phyloP scores from a whole-genome alignment of 2,113 vertebrate genomes.

The Galeopterus variegatus region DNA sequence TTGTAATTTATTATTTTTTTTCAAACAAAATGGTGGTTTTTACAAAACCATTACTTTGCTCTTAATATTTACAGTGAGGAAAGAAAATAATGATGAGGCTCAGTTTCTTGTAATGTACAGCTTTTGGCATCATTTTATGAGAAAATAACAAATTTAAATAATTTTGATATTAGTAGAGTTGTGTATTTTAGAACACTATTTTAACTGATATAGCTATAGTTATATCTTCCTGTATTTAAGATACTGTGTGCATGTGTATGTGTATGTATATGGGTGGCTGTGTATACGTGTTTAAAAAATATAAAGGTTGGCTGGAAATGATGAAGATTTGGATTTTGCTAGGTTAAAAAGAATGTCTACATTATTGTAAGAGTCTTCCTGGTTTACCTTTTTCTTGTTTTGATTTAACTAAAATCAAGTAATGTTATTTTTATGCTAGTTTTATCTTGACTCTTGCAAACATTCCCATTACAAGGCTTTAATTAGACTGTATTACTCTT shows the following conservation, averaged over 20 bases:
- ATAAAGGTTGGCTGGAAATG: not conserved
- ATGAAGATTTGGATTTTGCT: not conserved
- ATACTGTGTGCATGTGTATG: rapidly evolving
- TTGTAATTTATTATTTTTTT: not conserved
- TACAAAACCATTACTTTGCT: not conserved
- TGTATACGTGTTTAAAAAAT: not conserved
- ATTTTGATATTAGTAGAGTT: not conserved
- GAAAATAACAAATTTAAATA: not conserved
- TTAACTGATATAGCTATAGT: not conserved
- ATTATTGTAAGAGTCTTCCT: not conserved
- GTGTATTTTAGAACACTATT: not conserved
- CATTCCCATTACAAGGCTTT: not conserved
- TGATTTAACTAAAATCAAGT: slow-evolving; percentile 17
- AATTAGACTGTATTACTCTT: not conserved
- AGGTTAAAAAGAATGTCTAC: not conserved
- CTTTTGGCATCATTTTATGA: not conserved
- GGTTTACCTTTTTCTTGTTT: not conserved
- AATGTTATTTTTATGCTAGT: not conserved
- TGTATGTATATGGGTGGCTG: not conserved
- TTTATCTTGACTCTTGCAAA: not conserved
- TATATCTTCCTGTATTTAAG: not conserved
- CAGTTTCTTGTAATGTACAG: not conserved
- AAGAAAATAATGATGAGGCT: not conserved
- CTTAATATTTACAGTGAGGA: not conserved
- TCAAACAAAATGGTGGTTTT: not conserved